Percentiles rank a stretch among this genome's conserved stretches.
Conservation (phyloP, 1,140 invertebrate genomes). For the Oryctes rhinoceros region DNA sequence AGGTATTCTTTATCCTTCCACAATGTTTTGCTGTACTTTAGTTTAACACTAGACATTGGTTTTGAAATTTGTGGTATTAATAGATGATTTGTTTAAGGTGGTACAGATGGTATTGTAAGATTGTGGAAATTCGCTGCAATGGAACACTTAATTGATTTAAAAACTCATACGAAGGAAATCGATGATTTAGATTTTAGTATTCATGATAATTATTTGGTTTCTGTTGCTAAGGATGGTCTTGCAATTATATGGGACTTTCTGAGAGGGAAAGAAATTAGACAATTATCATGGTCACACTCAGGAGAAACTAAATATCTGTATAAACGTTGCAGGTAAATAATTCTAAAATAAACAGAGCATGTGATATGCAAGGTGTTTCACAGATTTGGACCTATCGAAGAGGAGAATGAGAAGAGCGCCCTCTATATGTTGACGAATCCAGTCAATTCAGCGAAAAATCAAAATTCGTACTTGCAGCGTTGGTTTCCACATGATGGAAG, state of each 20-base stretch:
- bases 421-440: conserved; percentile 88
- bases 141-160: conserved; percentile 72
- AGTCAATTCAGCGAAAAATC: conserved; percentile 71
- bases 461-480: conserved; percentile 75
- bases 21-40: no score
- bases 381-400: conserved; percentile 77
- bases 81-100: conserved; percentile 62
- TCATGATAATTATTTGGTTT: conserved; percentile 77
- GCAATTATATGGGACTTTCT: conserved; percentile 81
- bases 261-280: conserved; percentile 70
- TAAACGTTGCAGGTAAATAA: conserved; percentile 77
- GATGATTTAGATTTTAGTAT: conserved; percentile 92
- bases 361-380: conserved; percentile 45
- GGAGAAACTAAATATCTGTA: conserved; percentile 81
- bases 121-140: conserved; percentile 90
- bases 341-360: background rate
- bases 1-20: no score
- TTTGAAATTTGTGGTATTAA: no score
- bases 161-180: conserved; percentile 82
- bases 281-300: conserved; percentile 78
- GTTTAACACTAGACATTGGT: no score
- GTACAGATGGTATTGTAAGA: conserved; percentile 86
- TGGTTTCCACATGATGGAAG: conserved; percentile 71
- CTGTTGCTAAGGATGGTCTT: conserved; percentile 87
- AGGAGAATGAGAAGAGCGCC: conserved; percentile 69